Conservation (phyloP, 2,113 vertebrate genomes). For the Egretta garzetta region DNA sequence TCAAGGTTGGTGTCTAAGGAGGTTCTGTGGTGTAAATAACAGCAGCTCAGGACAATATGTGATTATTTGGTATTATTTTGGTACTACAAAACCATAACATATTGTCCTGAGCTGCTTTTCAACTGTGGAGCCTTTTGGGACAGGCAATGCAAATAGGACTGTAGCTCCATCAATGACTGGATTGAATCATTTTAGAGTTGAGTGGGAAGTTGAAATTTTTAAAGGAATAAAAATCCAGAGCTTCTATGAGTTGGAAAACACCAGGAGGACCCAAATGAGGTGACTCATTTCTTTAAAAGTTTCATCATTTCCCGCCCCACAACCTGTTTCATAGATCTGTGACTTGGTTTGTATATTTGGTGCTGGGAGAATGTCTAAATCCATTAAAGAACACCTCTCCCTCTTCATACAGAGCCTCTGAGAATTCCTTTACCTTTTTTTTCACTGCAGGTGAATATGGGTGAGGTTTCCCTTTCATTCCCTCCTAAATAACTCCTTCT, state of each 20-base stretch:
- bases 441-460: neutral
- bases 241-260: neutral
- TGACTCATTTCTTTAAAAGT: neutral
- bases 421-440: neutral
- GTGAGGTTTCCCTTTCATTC: neutral
- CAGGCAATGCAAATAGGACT: neutral
- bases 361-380: conserved; percentile 6
- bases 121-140: neutral
- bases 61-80: neutral
- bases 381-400: neutral
- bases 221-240: neutral
- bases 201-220: neutral
- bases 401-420: neutral
- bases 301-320: neutral
- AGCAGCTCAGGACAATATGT: neutral
- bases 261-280: neutral
- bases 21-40: neutral
- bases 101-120: neutral
- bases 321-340: neutral
- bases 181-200: neutral
- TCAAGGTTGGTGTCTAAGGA: neutral
- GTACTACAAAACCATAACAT: neutral
- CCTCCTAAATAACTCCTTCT: neutral
- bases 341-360: neutral
- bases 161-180: neutral